Conservation (phyloP, 2,113 vertebrate genomes). For the Phyllopteryx taeniolatus region DNA sequence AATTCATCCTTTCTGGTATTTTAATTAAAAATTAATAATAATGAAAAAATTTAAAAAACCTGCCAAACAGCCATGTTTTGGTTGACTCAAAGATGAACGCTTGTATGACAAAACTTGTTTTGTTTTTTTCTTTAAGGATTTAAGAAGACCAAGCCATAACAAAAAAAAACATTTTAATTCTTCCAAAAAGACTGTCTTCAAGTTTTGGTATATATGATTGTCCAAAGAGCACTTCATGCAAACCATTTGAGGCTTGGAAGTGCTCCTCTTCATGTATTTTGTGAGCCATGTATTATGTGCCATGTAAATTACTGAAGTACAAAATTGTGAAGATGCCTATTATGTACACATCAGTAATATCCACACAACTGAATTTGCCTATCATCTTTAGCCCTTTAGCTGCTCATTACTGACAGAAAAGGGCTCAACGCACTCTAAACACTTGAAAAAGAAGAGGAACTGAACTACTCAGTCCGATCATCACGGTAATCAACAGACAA, state of each 20-base stretch:
- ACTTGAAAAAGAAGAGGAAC: not conserved
- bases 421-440: not conserved
- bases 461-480: not conserved
- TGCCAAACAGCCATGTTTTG: not conserved
- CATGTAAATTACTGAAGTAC: not conserved
- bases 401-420: constrained; percentile 3
- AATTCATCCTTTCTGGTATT: not conserved
- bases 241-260: not conserved
- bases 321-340: not conserved
- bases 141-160: not conserved
- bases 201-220: too few relatives aligned
- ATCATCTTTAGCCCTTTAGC: not conserved
- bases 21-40: not conserved
- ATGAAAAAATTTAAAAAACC: not conserved
- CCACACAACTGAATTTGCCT: not conserved
- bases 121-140: not conserved
- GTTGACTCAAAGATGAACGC: too few relatives aligned
- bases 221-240: not conserved
- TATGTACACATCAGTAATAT: not conserved
- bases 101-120: too few relatives aligned
- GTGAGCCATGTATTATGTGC: not conserved
- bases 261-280: not conserved
- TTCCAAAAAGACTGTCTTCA: too few relatives aligned
- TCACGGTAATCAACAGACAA: not conserved
- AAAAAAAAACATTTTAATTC: not conserved